Base-by-base conservation (phyloP, 2,888 invertebrate species). In the Dicranocentrus wangi region DNA sequence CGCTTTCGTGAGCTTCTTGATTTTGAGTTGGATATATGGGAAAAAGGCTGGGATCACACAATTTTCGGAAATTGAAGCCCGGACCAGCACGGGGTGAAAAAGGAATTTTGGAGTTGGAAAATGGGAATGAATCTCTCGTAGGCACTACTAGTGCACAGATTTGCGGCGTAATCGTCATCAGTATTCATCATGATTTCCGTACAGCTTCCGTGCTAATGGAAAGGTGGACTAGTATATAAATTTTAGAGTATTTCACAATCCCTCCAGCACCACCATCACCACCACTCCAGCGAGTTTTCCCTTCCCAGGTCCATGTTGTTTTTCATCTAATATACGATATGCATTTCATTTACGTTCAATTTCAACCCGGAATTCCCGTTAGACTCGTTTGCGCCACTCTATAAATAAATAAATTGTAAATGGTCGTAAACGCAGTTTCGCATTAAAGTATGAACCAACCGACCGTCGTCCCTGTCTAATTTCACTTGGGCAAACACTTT, bases 1-100 rank as follows among this genome's bases (percentile, higher is more conserved):
- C 85, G 85, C 86, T 75, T 81, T 82, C 77, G 66, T 84, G 85
- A 81, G 66, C 43, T 81, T 81, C 78, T 55, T 78, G 69, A 77
- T 84, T n/a, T 85, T 83, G 79, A 63, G 79, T 83, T 61, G 75
- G 72, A 76, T 58, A 72, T 51, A 21, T 39, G 27, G 17, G 23
- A 60, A 47, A 77, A 27, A 28, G 51, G n/a, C n/a, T n/a, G n/a
- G n/a, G 60, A 53, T 51, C 21, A 65, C n/a, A n/a, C n/a, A n/a
- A n/a, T n/a, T n/a, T 25, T 69, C 77, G 77, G 77, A 77, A 69
- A 77, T 70, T 69, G 69, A 51, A 58, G 32, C 61, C 47, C 60
- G 77, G 51, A 69, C 28, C 25, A 68, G 32, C 10, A 32, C 3
- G 10, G 32, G 32, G 10, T 32, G 32, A 32, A 8, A 3, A 15